Conservation (phyloP, 2,797 vertebrate species). For the Oreortyx pictus region DNA sequence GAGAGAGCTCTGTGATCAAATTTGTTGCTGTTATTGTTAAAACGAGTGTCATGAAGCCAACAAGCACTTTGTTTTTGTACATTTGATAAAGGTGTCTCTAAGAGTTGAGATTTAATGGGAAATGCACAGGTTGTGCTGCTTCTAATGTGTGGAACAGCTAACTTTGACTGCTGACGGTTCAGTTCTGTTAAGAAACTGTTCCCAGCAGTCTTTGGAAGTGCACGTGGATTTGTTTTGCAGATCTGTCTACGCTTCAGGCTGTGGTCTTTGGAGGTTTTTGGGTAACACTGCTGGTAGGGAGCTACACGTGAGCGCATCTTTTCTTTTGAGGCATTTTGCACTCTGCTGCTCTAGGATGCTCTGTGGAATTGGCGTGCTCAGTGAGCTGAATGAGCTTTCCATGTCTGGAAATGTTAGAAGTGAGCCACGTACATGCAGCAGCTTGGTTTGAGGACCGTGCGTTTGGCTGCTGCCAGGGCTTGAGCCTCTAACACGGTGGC, state of each 20-base stretch:
- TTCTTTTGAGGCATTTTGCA: neutral
- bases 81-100: neutral
- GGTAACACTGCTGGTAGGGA: neutral
- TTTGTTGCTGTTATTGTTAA: neutral
- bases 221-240: neutral
- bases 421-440: neutral
- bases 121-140: neutral
- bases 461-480: neutral
- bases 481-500: neutral
- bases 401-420: neutral
- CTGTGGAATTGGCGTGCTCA: neutral
- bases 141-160: neutral
- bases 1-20: neutral
- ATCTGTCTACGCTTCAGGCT: neutral
- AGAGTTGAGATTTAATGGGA: neutral
- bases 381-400: neutral
- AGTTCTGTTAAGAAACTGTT: neutral
- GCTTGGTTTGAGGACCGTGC: neutral
- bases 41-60: neutral
- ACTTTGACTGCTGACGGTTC: neutral
- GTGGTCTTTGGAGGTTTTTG: rapidly evolving
- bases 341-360: neutral
- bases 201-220: neutral
- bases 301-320: neutral
- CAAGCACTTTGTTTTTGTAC: neutral